A percentile compares a stretch with the other conserved stretches of the same genome.
Evolutionary conservation across 2,888 invertebrate species (phyloP).

Genomic region (Cylloceria caligata): DNA sequence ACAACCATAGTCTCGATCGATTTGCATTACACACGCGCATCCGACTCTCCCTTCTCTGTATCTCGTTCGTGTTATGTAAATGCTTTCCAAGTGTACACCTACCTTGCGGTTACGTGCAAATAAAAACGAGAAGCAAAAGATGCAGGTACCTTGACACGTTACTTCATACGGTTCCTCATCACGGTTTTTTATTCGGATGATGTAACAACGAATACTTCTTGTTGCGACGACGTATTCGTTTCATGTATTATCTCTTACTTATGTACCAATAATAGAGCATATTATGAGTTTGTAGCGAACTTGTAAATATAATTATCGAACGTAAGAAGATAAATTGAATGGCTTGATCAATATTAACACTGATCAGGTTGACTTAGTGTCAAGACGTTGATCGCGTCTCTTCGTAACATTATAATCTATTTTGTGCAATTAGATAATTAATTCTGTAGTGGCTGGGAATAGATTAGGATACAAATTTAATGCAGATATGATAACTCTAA

Average conservation of each 20-base stretch:
- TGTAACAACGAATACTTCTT: background rate
- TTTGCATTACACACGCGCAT: background rate
- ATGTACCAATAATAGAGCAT: background rate
- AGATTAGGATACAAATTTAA: no score
- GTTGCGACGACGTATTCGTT: background rate
- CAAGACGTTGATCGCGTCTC: no score
- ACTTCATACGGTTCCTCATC: background rate
- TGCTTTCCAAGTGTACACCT: conserved; percentile 29
- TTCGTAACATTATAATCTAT: no score
- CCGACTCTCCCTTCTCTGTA: conserved; percentile 15
- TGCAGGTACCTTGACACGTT: conserved; percentile 1
- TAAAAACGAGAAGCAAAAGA: background rate
- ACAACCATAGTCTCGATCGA: conserved; percentile 8
- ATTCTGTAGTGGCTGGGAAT: no score
- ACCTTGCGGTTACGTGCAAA: background rate
- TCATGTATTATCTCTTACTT: background rate
- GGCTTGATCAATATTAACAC: no score
- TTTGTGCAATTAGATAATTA: no score
- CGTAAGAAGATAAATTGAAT: no score
- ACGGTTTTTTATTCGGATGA: background rate
- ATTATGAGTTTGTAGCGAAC: background rate
- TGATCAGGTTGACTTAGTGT: no score
- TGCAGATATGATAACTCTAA: no score
- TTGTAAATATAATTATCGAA: no score
- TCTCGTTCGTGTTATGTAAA: conserved; percentile 14